These are phyloP conservation scores for Venturia canescens DNA, from an alignment of 1,140 invertebrate species.

Conservation along the genomic window DNA sequence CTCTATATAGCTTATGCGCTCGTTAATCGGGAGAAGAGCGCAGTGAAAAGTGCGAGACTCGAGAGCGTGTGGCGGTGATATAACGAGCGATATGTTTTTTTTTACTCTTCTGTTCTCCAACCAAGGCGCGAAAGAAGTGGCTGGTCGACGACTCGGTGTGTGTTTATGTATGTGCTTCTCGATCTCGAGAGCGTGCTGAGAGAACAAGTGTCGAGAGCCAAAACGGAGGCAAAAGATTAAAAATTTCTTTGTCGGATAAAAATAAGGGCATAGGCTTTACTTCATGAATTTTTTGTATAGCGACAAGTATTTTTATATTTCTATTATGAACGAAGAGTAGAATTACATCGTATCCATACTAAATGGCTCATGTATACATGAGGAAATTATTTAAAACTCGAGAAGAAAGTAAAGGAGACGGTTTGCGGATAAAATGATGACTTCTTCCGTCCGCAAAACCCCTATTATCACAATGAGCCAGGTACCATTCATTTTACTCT, in stretches of 20 bases:
- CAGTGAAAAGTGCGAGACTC: not conserved
- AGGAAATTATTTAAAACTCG: too few species aligned
- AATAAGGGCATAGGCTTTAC: too few species aligned
- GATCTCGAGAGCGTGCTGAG: not conserved
- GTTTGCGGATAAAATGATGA: too few species aligned
- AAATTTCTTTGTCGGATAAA: not conserved
- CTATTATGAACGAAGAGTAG: too few species aligned
- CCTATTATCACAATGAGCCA: too few species aligned
- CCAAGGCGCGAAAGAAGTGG: slow-evolving; percentile 37
- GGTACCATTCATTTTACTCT: too few species aligned
- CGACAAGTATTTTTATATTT: too few species aligned
- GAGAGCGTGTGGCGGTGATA: slow-evolving; percentile 15
- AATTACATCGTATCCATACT: too few species aligned
- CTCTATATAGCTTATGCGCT: slow-evolving; percentile 26
- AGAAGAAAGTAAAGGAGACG: too few species aligned
- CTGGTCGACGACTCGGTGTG: not conserved
- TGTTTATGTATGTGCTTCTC: not conserved
- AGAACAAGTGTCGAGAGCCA: not conserved
- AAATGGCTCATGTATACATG: too few species aligned
- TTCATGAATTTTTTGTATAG: too few species aligned
- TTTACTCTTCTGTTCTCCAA: not conserved
- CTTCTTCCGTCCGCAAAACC: too few species aligned
- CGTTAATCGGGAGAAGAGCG: slow-evolving; percentile 20
- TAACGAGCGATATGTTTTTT: slow-evolving; percentile 22
- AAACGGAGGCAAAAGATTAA: slow-evolving; percentile 12